Evolutionary conservation across 2,113 vertebrate species (phyloP), one percentile per base, ranked within the genome.

Genomic region (Ophiodon elongatus): DNA sequence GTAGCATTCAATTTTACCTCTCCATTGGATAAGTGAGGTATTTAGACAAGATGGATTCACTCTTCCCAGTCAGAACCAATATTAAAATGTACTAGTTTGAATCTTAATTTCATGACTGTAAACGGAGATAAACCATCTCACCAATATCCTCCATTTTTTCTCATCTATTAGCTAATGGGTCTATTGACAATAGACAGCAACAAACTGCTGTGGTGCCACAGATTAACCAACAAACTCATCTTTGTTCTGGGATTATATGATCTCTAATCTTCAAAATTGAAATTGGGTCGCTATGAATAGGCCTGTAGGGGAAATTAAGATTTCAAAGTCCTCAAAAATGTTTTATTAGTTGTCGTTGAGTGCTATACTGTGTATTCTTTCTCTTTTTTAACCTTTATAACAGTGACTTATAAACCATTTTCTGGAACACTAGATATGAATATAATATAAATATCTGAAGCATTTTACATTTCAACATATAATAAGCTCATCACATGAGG

Each of bases 211-310:
- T 9, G 6, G 27, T 59, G 35, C 27, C 23, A 62, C 1, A 9
- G 80, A 82, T 86, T 77, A 85, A 73, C 45, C 17, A 27, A 25
- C 9, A 35, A 47, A 50, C 41, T 75, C 35, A 31, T 74, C 37
- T 82, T 84, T 86, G 73, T 56, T 83, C 54, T 59, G 35, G 50
- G 79, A 74, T 65, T 76, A 85, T 6, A 72, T 74, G 56, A 64
- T 17, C 73, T 82, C 19, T 72, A 37, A 89, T 76, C 60, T 65
- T 31, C 33, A 41, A 23, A 45, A 76, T 13, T 60, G 1, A 80
- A 79, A 69, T 50, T 0, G 45, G 15, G 19, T 62, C 37, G 50
- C 73, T 64, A 76, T n/a, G 47, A 87, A 81, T 68, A 54, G 10
- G 47, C 15, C 47, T 52, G 4, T 14, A 23, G 21, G 8, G 9